phyloP scores from a whole-genome alignment of 2,797 vertebrate species.

The Hyperoplus lanceolatus region DNA sequence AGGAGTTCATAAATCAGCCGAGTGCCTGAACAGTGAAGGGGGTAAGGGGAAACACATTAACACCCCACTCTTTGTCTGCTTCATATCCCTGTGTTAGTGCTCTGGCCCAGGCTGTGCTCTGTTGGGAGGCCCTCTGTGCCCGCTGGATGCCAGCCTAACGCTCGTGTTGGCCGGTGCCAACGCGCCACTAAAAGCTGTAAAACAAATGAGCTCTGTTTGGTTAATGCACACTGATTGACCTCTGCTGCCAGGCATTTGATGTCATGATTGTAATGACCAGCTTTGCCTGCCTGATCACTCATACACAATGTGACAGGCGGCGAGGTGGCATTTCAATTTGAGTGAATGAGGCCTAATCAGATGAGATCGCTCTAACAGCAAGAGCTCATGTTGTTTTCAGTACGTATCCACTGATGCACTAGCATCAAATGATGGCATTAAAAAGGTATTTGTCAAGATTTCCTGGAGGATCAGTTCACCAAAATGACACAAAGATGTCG shows the following conservation, averaged over 20 bases:
- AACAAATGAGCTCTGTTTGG: conserved; percentile 84
- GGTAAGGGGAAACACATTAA: conserved; percentile 51
- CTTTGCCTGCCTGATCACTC: conserved; percentile 67
- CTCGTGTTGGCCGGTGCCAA: conserved; percentile 74
- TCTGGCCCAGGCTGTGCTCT: conserved; percentile 61
- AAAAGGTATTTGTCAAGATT: background rate
- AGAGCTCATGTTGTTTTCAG: conserved; percentile 14
- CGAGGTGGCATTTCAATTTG: conserved; percentile 65
- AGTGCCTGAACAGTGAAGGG: conserved; percentile 39
- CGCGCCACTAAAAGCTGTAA: conserved; percentile 81
- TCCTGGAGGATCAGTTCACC: background rate
- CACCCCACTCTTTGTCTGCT: conserved; percentile 44
- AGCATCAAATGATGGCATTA: conserved; percentile 3
- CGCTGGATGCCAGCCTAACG: conserved; percentile 81
- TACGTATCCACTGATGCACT: conserved; percentile 1
- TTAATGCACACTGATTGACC: conserved; percentile 83
- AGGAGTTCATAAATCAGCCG: conserved; percentile 73
- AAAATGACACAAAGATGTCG: background rate
- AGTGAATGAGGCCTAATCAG: conserved; percentile 65
- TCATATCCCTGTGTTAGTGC: conserved; percentile 50
- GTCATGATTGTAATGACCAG: conserved; percentile 79
- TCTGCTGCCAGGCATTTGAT: conserved; percentile 79
- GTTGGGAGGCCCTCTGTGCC: conserved; percentile 70
- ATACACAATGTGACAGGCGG: conserved; percentile 66
- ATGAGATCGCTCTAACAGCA: conserved; percentile 42